Evolutionary conservation across 2,797 vertebrate species (phyloP).

Genomic region (Zalophus californianus): DNA sequence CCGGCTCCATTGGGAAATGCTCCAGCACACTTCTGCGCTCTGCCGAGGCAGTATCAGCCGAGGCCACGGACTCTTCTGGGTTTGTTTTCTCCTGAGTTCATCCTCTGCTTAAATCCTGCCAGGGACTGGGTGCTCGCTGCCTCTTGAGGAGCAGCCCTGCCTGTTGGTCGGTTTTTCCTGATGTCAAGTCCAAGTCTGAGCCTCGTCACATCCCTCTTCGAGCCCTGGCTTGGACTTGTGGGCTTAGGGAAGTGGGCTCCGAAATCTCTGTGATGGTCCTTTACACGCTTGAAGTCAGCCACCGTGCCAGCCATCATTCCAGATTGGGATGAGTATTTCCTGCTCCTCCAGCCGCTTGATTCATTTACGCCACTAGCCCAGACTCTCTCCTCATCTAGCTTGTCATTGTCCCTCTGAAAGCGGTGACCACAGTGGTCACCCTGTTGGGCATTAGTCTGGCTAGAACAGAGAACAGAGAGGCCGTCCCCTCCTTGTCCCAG

Average conservation of each 20-base stretch:
- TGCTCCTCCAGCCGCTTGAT: background rate
- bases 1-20: background rate
- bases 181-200: background rate
- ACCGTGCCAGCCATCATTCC: background rate
- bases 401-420: background rate
- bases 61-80: background rate
- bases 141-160: background rate
- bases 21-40: background rate
- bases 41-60: background rate
- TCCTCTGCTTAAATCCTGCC: background rate
- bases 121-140: background rate
- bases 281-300: background rate
- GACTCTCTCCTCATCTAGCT: background rate
- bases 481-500: background rate
- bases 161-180: background rate
- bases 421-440: background rate
- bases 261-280: background rate
- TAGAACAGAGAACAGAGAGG: background rate
- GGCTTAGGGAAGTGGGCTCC: background rate
- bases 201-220: background rate
- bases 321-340: background rate
- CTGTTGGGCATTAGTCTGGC: background rate
- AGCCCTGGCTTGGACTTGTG: background rate
- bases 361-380: background rate
- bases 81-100: background rate